Evolutionary conservation across 2,888 invertebrate genomes (phyloP).

Genomic region (Drosophila siamana): DNA sequence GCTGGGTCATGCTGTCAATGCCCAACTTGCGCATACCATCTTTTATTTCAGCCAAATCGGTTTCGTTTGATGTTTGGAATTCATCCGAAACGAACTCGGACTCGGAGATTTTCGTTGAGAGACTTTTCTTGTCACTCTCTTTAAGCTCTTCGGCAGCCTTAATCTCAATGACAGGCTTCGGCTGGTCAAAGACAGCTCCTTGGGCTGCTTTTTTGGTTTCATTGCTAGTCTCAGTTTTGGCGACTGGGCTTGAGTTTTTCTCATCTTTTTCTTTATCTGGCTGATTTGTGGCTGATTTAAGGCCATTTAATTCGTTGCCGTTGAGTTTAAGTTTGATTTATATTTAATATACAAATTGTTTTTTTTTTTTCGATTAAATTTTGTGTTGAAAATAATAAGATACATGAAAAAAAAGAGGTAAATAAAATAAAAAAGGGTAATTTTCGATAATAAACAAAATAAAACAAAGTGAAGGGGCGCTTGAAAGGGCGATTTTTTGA

Average conservation of each 20-base stretch:
- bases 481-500: conserved; percentile 41
- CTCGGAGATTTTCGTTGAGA: conserved; percentile 79
- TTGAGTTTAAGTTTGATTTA: conserved; percentile 44
- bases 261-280: conserved; percentile 36
- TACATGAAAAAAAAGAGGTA: conserved; percentile 43
- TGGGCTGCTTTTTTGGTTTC: conserved; percentile 20
- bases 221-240: conserved; percentile 26
- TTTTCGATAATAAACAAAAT: conserved; percentile 15
- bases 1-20: conserved; percentile 87
- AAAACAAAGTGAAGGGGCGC: conserved; percentile 24
- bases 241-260: conserved; percentile 26
- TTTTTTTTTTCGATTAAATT: conserved; percentile 26
- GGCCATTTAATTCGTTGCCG: conserved; percentile 36
- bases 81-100: conserved; percentile 93
- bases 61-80: conserved; percentile 87
- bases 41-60: conserved; percentile 90
- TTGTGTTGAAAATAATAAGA: conserved; percentile 39
- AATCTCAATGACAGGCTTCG: conserved; percentile 47
- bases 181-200: conserved; percentile 63
- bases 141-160: conserved; percentile 24
- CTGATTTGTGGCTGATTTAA: conserved; percentile 47
- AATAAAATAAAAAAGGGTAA: conserved; percentile 1
- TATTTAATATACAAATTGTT: conserved; percentile 20
- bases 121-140: conserved; percentile 20
- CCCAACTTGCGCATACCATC: conserved; percentile 91